Evolutionary conservation across 2,113 vertebrate species (phyloP).

Genomic region (Natator depressus): DNA sequence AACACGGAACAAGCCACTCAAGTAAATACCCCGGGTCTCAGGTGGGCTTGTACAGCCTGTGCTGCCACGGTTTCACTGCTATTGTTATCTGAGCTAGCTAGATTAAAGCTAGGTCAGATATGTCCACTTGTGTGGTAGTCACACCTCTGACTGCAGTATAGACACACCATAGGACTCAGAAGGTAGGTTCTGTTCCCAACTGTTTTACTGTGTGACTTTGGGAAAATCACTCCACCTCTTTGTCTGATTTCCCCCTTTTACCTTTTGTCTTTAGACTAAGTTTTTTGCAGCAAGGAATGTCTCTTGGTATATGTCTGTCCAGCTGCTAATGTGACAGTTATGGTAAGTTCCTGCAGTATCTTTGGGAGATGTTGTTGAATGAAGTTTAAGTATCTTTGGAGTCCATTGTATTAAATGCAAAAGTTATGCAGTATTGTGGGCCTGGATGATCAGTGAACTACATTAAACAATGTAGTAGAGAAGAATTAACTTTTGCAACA

Average conservation of each 20-base stretch:
- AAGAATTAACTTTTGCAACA: not conserved
- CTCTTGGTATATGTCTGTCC: not conserved
- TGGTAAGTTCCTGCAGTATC: not conserved
- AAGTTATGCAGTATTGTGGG: not conserved
- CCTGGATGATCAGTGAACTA: not conserved
- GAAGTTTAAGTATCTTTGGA: not conserved
- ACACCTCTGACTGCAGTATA: not conserved
- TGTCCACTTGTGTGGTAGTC: not conserved
- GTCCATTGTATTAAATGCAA: not conserved
- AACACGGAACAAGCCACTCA: not conserved
- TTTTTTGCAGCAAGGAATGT: not conserved
- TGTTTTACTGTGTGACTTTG: not conserved
- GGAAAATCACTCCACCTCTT: not conserved
- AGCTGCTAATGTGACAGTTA: too few relatives aligned
- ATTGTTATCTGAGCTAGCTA: not conserved
- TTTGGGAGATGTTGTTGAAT: not conserved
- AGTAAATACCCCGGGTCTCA: not conserved
- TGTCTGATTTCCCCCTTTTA: fast-evolving
- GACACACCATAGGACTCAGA: not conserved
- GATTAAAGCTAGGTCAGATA: not conserved
- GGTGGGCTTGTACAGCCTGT: not conserved
- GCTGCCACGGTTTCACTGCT: not conserved
- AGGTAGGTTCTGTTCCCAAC: not conserved
- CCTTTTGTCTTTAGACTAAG: not conserved
- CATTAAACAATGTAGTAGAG: not conserved